A percentile compares a stretch with the other conserved stretches of the same genome.
Conservation (phyloP, 1,140 invertebrate species). For the Pseudomyrmex concolor region DNA sequence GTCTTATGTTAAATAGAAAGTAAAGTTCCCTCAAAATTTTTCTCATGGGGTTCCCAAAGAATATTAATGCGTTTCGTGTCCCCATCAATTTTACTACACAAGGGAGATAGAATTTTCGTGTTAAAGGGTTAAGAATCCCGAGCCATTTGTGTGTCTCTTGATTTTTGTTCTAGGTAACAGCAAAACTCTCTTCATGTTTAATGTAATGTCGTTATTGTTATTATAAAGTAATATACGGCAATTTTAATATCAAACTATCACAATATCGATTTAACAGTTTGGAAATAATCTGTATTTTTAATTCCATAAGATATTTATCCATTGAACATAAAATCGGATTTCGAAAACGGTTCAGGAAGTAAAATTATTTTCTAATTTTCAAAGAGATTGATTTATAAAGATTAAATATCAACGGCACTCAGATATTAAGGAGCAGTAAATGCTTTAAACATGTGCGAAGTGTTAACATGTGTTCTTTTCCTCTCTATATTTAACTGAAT, state of each 20-base stretch:
- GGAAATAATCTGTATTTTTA: no score
- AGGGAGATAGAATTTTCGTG: constrained; percentile 60
- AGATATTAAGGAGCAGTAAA: not conserved
- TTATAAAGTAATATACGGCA: constrained; percentile 61
- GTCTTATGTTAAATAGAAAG: constrained; percentile 69
- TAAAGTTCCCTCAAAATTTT: constrained; percentile 66
- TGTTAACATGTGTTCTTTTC: not conserved
- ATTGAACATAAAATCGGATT: constrained; percentile 69
- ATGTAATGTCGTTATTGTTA: constrained; percentile 19
- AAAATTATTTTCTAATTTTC: not conserved
- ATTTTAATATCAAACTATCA: not conserved
- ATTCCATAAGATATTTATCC: constrained; percentile 52
- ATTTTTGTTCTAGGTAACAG: constrained; percentile 47
- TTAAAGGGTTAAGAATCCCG: constrained; percentile 66
- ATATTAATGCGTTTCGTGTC: constrained; percentile 70
- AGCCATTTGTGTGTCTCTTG: constrained; percentile 64
- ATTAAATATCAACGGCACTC: constrained; percentile 20
- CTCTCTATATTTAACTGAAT: constrained; percentile 28
- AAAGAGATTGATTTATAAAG: not conserved
- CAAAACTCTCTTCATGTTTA: constrained; percentile 43
- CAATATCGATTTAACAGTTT: no score
- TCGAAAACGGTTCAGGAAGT: not conserved
- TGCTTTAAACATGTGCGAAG: not conserved
- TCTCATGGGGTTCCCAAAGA: constrained; percentile 70
- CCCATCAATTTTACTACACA: constrained; percentile 57